phyloP scores from a whole-genome alignment of 2,113 vertebrate genomes.

The Oreochromis niloticus region DNA sequence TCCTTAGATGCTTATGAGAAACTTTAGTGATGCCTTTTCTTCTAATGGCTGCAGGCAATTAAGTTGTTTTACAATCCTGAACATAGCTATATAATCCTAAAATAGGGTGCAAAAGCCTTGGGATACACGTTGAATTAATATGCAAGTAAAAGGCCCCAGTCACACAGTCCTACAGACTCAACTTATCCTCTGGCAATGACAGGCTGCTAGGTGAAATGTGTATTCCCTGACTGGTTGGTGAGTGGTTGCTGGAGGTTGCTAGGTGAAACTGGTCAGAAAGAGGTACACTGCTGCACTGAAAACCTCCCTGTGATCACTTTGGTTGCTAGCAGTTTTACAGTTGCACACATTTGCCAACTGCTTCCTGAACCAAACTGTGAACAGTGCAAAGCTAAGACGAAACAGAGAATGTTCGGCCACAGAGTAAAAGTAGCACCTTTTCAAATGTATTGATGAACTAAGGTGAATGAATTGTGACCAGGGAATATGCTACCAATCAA shows the following conservation, averaged over 20 bases:
- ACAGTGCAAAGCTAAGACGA: background rate
- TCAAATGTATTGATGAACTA: background rate
- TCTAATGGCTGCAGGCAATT: background rate
- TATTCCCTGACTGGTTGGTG: background rate
- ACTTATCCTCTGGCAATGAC: background rate
- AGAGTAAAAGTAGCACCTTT: background rate
- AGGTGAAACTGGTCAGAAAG: background rate
- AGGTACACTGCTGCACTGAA: background rate
- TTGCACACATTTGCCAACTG: background rate
- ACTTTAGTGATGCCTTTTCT: background rate
- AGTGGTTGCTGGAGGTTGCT: background rate
- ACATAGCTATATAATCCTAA: background rate
- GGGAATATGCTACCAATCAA: background rate
- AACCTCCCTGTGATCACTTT: background rate
- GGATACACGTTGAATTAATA: background rate
- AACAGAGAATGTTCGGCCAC: background rate
- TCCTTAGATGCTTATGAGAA: background rate
- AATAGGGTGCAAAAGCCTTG: background rate
- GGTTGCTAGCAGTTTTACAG: background rate
- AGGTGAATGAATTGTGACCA: background rate
- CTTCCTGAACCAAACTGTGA: background rate
- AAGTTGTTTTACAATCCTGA: background rate
- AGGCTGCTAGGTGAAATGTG: background rate
- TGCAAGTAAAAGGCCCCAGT: rapidly evolving
- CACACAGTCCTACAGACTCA: background rate